Evolutionary conservation across 2,113 vertebrate genomes (phyloP).

Genomic region (Halichoerus grypus): DNA sequence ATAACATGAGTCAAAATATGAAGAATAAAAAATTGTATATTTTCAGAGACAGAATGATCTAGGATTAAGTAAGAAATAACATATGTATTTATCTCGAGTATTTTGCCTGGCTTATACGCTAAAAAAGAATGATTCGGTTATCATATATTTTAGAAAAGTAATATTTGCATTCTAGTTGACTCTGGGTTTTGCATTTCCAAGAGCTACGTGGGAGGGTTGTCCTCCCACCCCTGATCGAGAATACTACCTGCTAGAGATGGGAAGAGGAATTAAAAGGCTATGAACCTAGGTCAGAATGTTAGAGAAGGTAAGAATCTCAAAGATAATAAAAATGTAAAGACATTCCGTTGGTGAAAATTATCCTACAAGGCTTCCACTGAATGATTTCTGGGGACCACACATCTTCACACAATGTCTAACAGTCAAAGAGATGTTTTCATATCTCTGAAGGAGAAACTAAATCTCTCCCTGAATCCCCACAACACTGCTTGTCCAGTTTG

Average conservation of each 20-base stretch:
- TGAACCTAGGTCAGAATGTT: background rate
- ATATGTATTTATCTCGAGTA: background rate
- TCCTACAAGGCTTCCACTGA: conserved; percentile 1
- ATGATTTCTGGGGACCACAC: background rate
- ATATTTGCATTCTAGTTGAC: background rate
- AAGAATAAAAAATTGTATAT: background rate
- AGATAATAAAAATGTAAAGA: background rate
- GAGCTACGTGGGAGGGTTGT: background rate
- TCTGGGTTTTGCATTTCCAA: background rate
- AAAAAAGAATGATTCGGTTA: background rate
- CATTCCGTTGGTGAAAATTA: background rate
- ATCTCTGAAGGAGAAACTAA: background rate
- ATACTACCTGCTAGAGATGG: background rate
- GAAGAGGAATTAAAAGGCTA: background rate
- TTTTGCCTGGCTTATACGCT: background rate
- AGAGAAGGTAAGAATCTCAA: background rate
- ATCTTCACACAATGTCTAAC: background rate
- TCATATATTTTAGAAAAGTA: background rate
- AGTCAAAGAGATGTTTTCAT: background rate
- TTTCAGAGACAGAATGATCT: background rate
- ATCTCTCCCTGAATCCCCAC: background rate
- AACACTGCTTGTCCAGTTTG: background rate
- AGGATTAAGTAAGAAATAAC: conserved; percentile 19
- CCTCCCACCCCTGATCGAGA: background rate
- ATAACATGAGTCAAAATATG: background rate